Percentiles rank a stretch among this genome's conserved stretches.
phyloP scores from a whole-genome alignment of 2,888 invertebrate species.

The Tetragonisca angustula region DNA sequence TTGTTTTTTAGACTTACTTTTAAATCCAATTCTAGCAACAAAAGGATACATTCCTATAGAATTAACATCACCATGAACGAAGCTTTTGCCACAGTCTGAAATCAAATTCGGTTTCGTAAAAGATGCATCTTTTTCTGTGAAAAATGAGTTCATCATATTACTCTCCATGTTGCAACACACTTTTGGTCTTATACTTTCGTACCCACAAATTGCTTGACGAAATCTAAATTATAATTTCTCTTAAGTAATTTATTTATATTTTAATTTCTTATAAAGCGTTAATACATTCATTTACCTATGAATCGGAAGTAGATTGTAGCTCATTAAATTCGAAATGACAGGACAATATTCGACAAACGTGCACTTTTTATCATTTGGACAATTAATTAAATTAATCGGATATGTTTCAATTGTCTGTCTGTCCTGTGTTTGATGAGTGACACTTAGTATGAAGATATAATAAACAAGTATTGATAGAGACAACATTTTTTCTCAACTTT shows the following conservation, averaged over 20 bases:
- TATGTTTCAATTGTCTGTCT: constrained; percentile 7
- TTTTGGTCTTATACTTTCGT: constrained; percentile 69
- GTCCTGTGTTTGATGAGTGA: constrained; percentile 10
- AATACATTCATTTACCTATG: constrained; percentile 69
- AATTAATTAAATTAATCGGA: constrained; percentile 54
- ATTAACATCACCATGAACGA: constrained; percentile 67
- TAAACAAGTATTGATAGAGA: constrained; percentile 16
- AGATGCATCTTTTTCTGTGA: constrained; percentile 32
- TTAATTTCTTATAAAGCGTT: no score
- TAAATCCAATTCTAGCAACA: constrained; percentile 91
- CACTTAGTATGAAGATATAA: background rate
- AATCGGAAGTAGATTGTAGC: constrained; percentile 71
- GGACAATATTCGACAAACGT: constrained; percentile 71
- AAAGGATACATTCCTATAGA: constrained; percentile 90
- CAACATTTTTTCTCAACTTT: constrained; percentile 24
- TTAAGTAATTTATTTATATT: background rate
- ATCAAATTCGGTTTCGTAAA: constrained; percentile 28
- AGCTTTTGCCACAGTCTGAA: constrained; percentile 75
- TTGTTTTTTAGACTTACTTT: constrained; percentile 85
- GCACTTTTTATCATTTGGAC: constrained; percentile 71
- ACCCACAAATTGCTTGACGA: constrained; percentile 77
- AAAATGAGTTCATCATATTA: constrained; percentile 29
- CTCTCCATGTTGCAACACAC: constrained; percentile 71
- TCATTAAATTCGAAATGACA: constrained; percentile 70
- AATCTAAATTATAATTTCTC: constrained; percentile 62